A percentile compares a stretch with the other conserved stretches of the same genome.
Conservation (phyloP, 2,888 invertebrate genomes). For the Boloria euphrosyne region DNA sequence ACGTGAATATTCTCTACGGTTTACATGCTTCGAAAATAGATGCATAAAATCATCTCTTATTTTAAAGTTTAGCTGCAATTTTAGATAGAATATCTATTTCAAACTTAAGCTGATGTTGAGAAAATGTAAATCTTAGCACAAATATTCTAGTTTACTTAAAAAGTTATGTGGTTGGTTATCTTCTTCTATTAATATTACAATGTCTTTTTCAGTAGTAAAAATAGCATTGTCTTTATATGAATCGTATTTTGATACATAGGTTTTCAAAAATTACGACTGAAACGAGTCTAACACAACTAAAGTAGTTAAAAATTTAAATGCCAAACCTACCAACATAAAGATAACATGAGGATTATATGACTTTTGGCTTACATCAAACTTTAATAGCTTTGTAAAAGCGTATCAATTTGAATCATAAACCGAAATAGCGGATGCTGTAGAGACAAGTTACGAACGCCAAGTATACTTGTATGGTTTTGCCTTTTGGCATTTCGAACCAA, state of each 20-base stretch:
- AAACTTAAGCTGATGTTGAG: not conserved
- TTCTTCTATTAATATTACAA: too few relatives aligned
- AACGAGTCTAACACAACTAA: not conserved
- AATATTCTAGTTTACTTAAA: not conserved
- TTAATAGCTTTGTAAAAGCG: slow-evolving; percentile 10
- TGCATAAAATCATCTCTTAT: not conserved
- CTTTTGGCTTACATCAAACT: slow-evolving; percentile 8
- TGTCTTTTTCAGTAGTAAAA: too few relatives aligned
- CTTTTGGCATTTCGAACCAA: too few relatives aligned
- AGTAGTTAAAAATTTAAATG: not conserved
- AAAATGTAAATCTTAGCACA: not conserved
- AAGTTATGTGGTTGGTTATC: not conserved
- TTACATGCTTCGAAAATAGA: not conserved
- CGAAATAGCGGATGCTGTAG: slow-evolving; percentile 12
- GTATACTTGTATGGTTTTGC: not conserved
- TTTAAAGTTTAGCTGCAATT: not conserved
- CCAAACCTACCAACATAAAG: not conserved
- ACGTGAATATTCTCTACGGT: not conserved
- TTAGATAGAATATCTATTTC: slow-evolving; percentile 5
- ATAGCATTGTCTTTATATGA: too few relatives aligned
- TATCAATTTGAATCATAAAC: slow-evolving; percentile 22
- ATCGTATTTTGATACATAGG: too few relatives aligned
- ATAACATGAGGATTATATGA: slow-evolving; percentile 7
- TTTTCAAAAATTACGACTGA: too few relatives aligned
- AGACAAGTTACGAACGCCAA: slow-evolving; percentile 7